phyloP scores from a whole-genome alignment of 2,113 vertebrate species.

The Hippocampus guttulatus region DNA sequence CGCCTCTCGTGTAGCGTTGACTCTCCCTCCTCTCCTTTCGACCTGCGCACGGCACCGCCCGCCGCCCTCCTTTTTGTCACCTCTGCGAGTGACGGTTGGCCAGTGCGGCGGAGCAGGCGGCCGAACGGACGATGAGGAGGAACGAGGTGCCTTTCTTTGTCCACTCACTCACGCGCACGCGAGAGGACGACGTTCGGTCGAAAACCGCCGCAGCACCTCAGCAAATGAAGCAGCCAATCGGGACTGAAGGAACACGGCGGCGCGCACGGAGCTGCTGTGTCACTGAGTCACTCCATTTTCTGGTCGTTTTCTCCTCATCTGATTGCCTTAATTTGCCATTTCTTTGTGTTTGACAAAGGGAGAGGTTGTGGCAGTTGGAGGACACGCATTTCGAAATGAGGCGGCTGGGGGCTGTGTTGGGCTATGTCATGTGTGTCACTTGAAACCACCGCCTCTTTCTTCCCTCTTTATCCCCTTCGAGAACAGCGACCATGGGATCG shows the following conservation, averaged over 20 bases:
- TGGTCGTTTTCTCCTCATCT: conserved; percentile 50
- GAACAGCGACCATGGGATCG: conserved; percentile 22
- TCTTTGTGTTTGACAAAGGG: conserved; percentile 14
- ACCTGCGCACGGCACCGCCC: conserved; percentile 42
- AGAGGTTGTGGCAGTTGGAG: conserved; percentile 6
- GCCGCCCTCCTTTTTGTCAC: background rate
- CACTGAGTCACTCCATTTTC: conserved; percentile 18
- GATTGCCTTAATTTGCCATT: conserved; percentile 62
- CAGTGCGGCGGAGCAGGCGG: conserved; percentile 7
- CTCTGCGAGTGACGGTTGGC: conserved; percentile 7
- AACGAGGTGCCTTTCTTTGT: conserved; percentile 59
- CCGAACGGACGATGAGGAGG: conserved; percentile 40
- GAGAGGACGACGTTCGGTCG: conserved; percentile 19
- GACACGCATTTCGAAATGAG: background rate
- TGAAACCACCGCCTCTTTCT: conserved; percentile 19
- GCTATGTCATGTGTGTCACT: conserved; percentile 6
- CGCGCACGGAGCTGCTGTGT: conserved; percentile 20
- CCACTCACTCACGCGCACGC: background rate
- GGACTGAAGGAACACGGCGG: conserved; percentile 41
- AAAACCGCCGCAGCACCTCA: conserved; percentile 55
- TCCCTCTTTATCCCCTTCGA: background rate
- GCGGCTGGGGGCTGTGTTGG: background rate
- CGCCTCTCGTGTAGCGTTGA: conserved; percentile 11
- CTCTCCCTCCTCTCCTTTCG: background rate
- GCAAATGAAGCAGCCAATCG: conserved; percentile 47